phyloP scores from a whole-genome alignment of 2,113 vertebrate genomes.

The Helogale parvula region DNA sequence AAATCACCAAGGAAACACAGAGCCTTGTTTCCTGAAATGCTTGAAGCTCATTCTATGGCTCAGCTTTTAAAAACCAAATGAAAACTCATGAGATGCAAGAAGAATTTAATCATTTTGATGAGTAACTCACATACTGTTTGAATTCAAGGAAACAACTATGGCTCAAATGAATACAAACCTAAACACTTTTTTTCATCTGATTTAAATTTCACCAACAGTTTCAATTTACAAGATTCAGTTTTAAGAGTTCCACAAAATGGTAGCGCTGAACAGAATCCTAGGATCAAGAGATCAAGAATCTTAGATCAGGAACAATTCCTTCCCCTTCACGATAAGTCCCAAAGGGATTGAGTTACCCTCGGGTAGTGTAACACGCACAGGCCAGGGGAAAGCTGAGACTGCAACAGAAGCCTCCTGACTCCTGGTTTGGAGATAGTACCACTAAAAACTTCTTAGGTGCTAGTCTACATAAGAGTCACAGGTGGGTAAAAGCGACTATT shows the following conservation, averaged over 20 bases:
- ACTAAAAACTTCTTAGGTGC: not conserved
- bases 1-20: constrained; percentile 48
- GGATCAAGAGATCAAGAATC: not conserved
- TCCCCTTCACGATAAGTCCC: not conserved
- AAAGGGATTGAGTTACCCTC: not conserved
- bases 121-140: not conserved
- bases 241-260: constrained; percentile 32
- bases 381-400: not conserved
- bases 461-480: not conserved
- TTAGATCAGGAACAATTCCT: not conserved
- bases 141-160: constrained; percentile 40
- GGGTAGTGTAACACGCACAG: not conserved
- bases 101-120: constrained; percentile 32
- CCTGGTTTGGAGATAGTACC: not conserved
- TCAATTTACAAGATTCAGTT: constrained; percentile 12
- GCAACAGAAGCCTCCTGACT: not conserved
- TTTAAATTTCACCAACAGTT: constrained; percentile 17
- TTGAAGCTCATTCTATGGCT: not conserved
- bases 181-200: constrained; percentile 10
- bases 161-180: not conserved
- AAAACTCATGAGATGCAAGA: constrained; percentile 6
- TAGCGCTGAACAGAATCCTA: not conserved
- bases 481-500: not conserved
- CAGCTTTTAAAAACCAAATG: constrained; percentile 34
- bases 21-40: constrained; percentile 14